A percentile compares a stretch with the other conserved stretches of the same genome.
Conservation (phyloP, 2,797 vertebrate genomes). For the Streptopelia turtur region DNA sequence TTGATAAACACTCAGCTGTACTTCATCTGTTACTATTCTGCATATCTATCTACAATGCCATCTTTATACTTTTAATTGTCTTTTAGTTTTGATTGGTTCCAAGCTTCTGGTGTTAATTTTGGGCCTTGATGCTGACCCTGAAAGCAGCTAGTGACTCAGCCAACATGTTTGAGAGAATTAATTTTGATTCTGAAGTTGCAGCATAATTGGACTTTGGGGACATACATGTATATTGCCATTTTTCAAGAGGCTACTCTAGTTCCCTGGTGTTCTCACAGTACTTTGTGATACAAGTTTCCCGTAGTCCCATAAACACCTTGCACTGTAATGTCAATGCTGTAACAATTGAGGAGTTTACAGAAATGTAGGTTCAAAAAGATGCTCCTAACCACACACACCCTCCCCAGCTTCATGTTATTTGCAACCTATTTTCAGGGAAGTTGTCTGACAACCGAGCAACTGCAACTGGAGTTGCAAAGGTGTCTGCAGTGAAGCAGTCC, state of each 20-base stretch:
- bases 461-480: background rate
- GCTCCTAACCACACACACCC: no score
- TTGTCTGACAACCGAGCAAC: background rate
- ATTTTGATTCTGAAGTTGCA: background rate
- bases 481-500: background rate
- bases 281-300: background rate
- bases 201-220: background rate
- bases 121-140: background rate
- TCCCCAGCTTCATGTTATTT: background rate
- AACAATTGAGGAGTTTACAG: background rate
- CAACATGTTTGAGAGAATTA: background rate
- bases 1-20: background rate
- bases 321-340: background rate
- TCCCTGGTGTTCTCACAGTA: background rate
- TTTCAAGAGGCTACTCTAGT: background rate
- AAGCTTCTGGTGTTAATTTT: background rate
- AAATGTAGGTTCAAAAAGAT: background rate
- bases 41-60: background rate
- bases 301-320: background rate
- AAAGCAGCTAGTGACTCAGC: background rate
- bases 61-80: background rate
- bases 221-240: accelerated
- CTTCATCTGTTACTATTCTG: background rate
- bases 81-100: background rate
- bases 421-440: background rate